These are phyloP conservation scores for Piliocolobus tephrosceles DNA, from an alignment of 2,113 vertebrate genomes.

Conservation along the genomic window DNA sequence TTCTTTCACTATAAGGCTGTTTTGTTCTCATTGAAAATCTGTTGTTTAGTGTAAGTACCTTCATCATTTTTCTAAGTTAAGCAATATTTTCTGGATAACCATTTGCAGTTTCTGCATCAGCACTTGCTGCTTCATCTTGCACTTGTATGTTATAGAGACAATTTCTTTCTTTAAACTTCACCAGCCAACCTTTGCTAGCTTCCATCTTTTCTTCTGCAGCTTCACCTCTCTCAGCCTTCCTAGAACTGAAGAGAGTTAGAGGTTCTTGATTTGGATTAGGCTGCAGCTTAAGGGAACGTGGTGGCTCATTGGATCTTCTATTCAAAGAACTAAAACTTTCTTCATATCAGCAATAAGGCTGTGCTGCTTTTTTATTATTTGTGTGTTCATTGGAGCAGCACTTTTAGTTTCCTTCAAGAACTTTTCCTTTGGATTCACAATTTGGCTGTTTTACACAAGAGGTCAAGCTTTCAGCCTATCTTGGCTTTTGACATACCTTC, in stretches of 20 bases:
- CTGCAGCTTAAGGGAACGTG: neutral
- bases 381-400: neutral
- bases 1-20: neutral
- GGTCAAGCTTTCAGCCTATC: neutral
- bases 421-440: neutral
- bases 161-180: neutral
- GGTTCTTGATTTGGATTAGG: neutral
- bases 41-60: neutral
- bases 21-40: neutral
- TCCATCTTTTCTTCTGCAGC: neutral
- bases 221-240: neutral
- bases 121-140: neutral
- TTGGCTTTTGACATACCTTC: neutral
- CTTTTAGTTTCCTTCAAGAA: neutral
- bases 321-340: neutral
- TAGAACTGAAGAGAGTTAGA: neutral
- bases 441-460: neutral
- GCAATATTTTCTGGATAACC: neutral
- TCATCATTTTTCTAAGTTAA: neutral
- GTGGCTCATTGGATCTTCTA: neutral
- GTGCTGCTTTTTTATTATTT: neutral
- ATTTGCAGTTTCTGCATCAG: neutral
- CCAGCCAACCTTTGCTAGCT: neutral
- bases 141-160: neutral
- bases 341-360: neutral